phyloP scores from a whole-genome alignment of 2,797 vertebrate genomes.

The Pelobates cultripes region DNA sequence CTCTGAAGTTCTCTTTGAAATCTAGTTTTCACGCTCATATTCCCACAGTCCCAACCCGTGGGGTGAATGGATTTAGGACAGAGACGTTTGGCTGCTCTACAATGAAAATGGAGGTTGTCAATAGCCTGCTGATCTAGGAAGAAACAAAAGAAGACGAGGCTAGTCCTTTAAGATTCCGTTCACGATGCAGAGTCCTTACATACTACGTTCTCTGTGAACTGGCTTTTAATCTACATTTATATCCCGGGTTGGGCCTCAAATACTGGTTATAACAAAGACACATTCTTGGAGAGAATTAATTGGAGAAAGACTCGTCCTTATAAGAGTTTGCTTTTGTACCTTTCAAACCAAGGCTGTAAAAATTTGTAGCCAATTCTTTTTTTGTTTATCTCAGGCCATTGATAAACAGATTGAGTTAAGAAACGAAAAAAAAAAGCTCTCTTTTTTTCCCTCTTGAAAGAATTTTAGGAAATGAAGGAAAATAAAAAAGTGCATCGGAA shows the following conservation, averaged over 20 bases:
- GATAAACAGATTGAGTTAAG: not conserved
- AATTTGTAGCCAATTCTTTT: constrained; percentile 6
- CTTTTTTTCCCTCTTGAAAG: no score
- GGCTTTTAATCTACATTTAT: not conserved
- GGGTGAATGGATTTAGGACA: constrained; percentile 19
- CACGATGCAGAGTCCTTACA: not conserved
- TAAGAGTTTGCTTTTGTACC: not conserved
- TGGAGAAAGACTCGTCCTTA: not conserved
- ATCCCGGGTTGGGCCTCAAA: constrained; percentile 1
- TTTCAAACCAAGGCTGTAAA: constrained; percentile 8
- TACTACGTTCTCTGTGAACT: constrained; percentile 16
- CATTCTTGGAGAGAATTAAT: constrained; percentile 33
- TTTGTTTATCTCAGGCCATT: not conserved
- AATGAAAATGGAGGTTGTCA: constrained; percentile 16
- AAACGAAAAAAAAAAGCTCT: no score
- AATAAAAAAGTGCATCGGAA: no score
- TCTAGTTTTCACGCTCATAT: not conserved
- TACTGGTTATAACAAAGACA: constrained; percentile 15
- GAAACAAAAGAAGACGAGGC: constrained; percentile 1
- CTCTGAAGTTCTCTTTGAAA: not conserved
- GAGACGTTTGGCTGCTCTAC: constrained; percentile 9
- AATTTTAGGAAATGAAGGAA: no score
- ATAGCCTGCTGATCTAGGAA: constrained; percentile 29
- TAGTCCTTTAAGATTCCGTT: constrained; percentile 34
- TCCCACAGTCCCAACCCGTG: constrained; percentile 21